Evolutionary conservation across 2,113 vertebrate species (phyloP), one percentile per base, ranked within the genome.

Genomic region (Mastomys coucha): DNA sequence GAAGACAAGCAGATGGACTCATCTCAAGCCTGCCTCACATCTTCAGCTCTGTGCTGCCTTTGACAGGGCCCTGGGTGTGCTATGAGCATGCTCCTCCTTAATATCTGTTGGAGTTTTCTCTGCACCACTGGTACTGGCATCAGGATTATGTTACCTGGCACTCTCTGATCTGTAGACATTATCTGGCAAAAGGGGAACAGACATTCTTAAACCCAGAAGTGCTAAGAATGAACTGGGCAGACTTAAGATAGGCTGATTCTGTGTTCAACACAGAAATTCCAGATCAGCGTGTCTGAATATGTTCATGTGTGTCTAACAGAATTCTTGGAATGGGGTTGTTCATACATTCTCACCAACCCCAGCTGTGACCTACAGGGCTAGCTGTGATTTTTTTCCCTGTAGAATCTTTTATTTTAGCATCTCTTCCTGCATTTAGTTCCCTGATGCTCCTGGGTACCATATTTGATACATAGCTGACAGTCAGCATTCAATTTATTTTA

Each of bases 401-500:
- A 42, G 31, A 28, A n/a, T 56, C 45, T 5, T 53, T 87, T 84
- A n/a, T 67, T 3, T 75, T 19, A 4, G 7, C 9, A 58, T 88
- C 39, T 67, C 22, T 42, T 81, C 65, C 42, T 82, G 78, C 22
- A 14, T 36, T 51, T 16, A 77, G 33, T 26, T 31, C 85, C 76
- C 28, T 1, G 5, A 69, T 39, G 14, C 12, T 78, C 60, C 31
- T 42, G 31, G 19, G 72, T 28, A 20, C 72, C 76, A 16, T n/a
- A 60, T 82, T 85, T 86, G 53, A 86, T 53, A 90, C 51, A 76
- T 0, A 90, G 56, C 65, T 93, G 86, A 92, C 70, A 85, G 65
- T 86, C 82, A 92, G 60, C 88, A 94, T 82, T 91, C 85, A 56
- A 90, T 81, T 89, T 45, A 89, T 63, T 85, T 63, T 85, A 85